Percentiles rank a stretch among this genome's conserved stretches.
phyloP scores from a whole-genome alignment of 1,140 invertebrate species.

The Anastrepha obliqua region DNA sequence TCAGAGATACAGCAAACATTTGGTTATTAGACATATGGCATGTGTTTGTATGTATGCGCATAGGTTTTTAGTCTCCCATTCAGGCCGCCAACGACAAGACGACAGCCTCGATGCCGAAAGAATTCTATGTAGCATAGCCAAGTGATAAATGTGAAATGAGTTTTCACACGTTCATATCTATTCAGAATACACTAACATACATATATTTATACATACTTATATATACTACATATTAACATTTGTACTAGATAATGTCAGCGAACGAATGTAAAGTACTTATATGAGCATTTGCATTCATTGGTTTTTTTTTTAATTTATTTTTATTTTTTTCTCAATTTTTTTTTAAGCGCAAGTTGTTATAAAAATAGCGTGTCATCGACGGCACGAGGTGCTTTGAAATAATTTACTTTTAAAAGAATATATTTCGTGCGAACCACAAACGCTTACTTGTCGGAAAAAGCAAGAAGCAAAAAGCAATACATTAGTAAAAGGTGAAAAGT shows the following conservation, averaged over 20 bases:
- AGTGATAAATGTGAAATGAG: conserved; percentile 14
- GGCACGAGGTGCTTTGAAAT: neutral
- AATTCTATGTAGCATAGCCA: neutral
- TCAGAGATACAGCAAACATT: conserved; percentile 31
- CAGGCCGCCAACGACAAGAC: neutral
- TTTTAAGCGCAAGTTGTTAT: neutral
- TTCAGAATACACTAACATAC: neutral
- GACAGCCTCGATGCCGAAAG: conserved; percentile 3
- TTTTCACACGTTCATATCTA: conserved; percentile 6
- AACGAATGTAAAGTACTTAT: neutral
- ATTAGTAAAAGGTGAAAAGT: neutral
- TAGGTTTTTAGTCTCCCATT: neutral
- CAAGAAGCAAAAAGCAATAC: no score
- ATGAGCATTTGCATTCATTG: neutral
- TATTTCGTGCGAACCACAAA: neutral
- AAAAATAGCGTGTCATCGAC: neutral
- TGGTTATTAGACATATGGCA: conserved; percentile 10
- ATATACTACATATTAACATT: no score
- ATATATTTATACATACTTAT: neutral
- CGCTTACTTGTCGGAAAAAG: no score
- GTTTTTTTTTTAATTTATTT: neutral
- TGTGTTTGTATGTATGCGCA: neutral
- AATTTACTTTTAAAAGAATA: conserved; percentile 3
- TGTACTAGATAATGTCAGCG: no score
- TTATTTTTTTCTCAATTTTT: neutral